Evolutionary conservation across 1,140 invertebrate genomes (phyloP).

Genomic region (Babylonia areolata): DNA sequence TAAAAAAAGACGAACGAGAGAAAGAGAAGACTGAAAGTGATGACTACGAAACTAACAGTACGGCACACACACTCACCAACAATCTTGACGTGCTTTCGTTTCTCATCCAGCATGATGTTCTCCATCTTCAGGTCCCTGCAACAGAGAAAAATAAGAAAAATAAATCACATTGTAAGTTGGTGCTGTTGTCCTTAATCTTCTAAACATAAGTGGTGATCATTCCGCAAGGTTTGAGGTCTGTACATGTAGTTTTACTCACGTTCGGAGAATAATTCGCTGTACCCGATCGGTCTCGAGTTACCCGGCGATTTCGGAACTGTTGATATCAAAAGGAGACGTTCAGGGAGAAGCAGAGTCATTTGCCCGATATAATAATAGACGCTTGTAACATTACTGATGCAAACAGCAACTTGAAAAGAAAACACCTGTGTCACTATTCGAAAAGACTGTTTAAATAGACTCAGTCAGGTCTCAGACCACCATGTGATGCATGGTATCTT

Average conservation of each 20-base stretch:
- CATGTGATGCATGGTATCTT: too few species aligned
- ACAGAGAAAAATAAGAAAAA: constrained; percentile 42
- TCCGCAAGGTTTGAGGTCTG: too few species aligned
- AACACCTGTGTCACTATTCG: too few species aligned
- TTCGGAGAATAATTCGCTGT: too few species aligned
- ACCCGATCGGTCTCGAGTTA: background rate
- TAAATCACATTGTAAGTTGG: background rate
- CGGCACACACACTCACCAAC: constrained; percentile 81
- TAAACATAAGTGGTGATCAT: background rate
- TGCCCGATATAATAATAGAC: too few species aligned
- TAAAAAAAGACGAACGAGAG: background rate
- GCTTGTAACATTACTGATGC: too few species aligned
- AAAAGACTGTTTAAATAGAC: too few species aligned
- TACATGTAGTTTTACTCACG: too few species aligned
- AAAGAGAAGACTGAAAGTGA: background rate
- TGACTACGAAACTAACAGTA: too few species aligned
- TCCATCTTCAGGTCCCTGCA: constrained; percentile 86
- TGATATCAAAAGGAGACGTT: background rate
- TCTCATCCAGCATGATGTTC: constrained; percentile 83
- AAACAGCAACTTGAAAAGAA: too few species aligned
- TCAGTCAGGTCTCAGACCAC: too few species aligned
- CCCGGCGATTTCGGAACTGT: background rate
- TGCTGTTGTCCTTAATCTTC: background rate
- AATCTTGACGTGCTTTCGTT: constrained; percentile 82
- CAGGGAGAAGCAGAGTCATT: too few species aligned